These are phyloP conservation scores for Cantharis flavilabris DNA, from an alignment of 2,888 invertebrate genomes.

Conservation along the genomic window DNA sequence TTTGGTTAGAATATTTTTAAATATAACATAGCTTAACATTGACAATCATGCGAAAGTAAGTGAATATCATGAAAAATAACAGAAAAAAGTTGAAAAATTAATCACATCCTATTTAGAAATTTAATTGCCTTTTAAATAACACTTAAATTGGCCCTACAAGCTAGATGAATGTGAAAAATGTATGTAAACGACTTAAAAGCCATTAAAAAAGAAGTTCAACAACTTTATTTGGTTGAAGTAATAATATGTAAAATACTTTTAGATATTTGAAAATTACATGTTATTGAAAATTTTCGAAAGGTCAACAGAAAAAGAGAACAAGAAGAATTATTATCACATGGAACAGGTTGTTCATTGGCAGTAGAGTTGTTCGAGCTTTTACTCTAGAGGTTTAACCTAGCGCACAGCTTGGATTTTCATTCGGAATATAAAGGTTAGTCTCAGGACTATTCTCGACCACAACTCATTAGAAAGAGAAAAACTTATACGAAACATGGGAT, in stretches of 20 bases:
- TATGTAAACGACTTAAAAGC: background rate
- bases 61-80: background rate
- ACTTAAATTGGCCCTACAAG: background rate
- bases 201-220: background rate
- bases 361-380: constrained; percentile 31
- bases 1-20: no score
- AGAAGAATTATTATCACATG: constrained; percentile 25
- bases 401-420: constrained; percentile 37
- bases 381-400: constrained; percentile 39
- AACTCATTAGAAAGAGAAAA: constrained; percentile 28
- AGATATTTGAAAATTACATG: background rate
- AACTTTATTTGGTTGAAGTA: background rate
- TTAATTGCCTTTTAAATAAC: background rate
- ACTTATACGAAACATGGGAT: background rate
- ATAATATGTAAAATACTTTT: background rate
- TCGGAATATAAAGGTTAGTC: constrained; percentile 29
- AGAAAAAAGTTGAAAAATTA: background rate
- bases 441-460: constrained; percentile 20
- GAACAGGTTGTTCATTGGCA: constrained; percentile 44
- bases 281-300: constrained; percentile 10
- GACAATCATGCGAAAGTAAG: background rate
- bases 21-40: background rate
- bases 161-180: background rate
- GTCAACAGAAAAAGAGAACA: constrained; percentile 1
- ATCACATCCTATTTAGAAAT: background rate